These are phyloP conservation scores for Centrocercus urophasianus DNA, from an alignment of 2,113 vertebrate species.

Conservation along the genomic window DNA sequence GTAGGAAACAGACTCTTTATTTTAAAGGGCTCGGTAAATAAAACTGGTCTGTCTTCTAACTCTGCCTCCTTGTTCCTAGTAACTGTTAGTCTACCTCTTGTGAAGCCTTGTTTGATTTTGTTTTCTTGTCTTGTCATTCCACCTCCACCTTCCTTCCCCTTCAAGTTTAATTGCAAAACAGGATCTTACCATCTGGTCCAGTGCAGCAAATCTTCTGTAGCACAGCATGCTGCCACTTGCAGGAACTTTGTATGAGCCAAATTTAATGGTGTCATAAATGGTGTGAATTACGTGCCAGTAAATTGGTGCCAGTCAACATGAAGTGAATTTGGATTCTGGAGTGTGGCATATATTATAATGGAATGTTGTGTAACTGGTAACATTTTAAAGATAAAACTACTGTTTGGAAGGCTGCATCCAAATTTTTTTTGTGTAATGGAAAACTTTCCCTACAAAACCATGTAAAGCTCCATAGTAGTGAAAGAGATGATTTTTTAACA, in stretches of 20 bases:
- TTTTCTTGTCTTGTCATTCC: neutral
- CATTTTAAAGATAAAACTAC: neutral
- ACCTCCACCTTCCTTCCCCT: neutral
- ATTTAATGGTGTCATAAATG: slow-evolving; percentile 14
- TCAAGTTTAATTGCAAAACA: neutral
- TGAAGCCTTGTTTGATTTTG: neutral
- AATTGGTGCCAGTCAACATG: slow-evolving; percentile 10
- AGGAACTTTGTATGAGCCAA: slow-evolving; percentile 4
- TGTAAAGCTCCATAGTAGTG: neutral
- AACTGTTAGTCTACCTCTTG: neutral
- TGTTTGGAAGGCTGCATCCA: neutral
- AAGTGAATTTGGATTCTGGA: slow-evolving; percentile 2
- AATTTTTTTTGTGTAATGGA: neutral
- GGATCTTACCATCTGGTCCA: slow-evolving; percentile 23
- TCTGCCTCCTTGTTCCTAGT: neutral
- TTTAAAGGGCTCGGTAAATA: neutral
- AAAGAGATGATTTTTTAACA: neutral
- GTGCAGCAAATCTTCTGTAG: slow-evolving; percentile 2
- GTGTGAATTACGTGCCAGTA: slow-evolving; percentile 14
- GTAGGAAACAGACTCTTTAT: neutral
- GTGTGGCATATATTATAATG: neutral
- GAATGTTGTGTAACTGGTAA: neutral
- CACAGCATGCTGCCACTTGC: neutral
- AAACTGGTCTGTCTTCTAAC: neutral
- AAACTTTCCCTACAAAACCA: neutral